Evolutionary conservation across 2,113 vertebrate genomes (phyloP), one percentile per base, ranked within the genome.

Genomic region (Pontoporia blainvillei): DNA sequence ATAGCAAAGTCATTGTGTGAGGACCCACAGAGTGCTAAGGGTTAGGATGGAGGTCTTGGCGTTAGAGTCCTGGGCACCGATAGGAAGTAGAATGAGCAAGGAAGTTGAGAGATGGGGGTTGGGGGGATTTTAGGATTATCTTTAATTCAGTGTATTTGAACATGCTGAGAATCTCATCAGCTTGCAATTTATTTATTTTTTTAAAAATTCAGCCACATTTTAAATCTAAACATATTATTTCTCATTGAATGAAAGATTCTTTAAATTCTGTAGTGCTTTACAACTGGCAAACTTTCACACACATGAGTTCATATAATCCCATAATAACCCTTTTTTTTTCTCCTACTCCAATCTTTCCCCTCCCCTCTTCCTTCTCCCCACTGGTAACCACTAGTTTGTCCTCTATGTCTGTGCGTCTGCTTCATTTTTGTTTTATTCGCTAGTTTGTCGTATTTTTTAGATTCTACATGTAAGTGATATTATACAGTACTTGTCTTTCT

Each of bases 1-100:
- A 5, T 11, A 31, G 78, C 72, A 75, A 52, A 49, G n/a, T 2
- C 3, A 0, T 18, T 2, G 20, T 36, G 21, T 23, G 41, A 41
- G 36, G 59, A 4, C 10, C 27, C 17, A 3, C 0, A 14, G 20
- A 27, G 39, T 11, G 2, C 6, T 29, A 4, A 3, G 13, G 5
- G n/a, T 46, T 29, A 23, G 41, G 17, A 20, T 1, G 15, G 67
- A 72, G 52, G 27, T 9, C 6, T 31, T 36, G 67, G 39, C 2
- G 0, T 64, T 21, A 20, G 52, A 36, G 44, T 21, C 7, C 71
- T 71, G 52, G 31, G 25, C 36, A 0, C 14, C 0, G 6, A 49
- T 12, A 12, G 23, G 46, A 23, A 62, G 8, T 0, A 7, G 39
- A 21, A 6, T 29, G 54, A 41, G 79, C 20, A 36, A 3, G 61